Conservation (phyloP, 2,797 vertebrate species). For the Pangasius djambal region DNA sequence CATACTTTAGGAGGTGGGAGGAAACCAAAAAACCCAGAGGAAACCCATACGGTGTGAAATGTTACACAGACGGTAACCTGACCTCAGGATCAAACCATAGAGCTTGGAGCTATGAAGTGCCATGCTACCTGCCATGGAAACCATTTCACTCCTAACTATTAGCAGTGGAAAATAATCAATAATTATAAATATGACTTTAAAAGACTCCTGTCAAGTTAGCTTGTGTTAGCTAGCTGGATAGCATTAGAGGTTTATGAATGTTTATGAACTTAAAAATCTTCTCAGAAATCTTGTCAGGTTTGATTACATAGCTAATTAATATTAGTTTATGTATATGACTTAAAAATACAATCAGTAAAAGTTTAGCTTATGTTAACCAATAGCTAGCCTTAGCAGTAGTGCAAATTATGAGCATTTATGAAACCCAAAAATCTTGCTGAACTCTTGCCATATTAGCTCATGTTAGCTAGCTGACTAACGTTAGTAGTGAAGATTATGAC, state of each 20-base stretch:
- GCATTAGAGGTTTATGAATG: background rate
- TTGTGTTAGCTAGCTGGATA: background rate
- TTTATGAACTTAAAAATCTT: background rate
- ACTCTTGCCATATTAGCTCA: background rate
- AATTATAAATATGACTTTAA: background rate
- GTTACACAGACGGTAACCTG: background rate
- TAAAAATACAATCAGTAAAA: background rate
- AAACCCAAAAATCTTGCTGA: background rate
- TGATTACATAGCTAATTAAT: background rate
- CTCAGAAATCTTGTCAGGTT: background rate
- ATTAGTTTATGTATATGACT: background rate
- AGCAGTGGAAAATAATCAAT: background rate
- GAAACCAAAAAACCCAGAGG: background rate
- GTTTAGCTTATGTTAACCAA: background rate
- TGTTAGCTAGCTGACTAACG: background rate
- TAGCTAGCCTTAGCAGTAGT: background rate
- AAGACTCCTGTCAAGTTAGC: background rate
- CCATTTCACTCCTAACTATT: background rate
- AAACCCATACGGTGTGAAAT: background rate
- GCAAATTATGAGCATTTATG: background rate
- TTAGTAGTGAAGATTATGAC: background rate
- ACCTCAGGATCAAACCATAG: background rate
- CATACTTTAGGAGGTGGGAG: background rate
- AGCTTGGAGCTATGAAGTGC: background rate
- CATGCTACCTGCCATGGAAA: background rate